phyloP scores from a whole-genome alignment of 2,797 vertebrate species.

The Cirrhinus mrigala region DNA sequence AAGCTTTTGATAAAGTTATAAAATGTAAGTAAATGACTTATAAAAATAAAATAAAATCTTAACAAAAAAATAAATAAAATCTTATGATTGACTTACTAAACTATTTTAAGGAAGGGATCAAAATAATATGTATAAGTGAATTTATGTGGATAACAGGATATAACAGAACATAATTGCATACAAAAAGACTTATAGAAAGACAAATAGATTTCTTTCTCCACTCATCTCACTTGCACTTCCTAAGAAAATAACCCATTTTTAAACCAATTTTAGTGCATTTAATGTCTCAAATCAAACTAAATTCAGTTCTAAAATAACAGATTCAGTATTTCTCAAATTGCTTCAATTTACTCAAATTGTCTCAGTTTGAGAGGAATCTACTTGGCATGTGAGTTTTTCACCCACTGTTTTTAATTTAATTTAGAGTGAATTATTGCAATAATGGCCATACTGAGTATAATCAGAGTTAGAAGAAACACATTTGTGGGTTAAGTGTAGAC shows the following conservation, averaged over 20 bases:
- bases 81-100: too few relatives aligned
- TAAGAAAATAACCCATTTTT: not conserved
- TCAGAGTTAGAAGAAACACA: not conserved
- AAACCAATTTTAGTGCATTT: not conserved
- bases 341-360: not conserved
- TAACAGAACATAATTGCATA: not conserved
- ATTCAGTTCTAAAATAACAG: not conserved
- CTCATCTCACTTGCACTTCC: not conserved
- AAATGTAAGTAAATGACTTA: not conserved
- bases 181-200: not conserved
- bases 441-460: not conserved
- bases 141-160: not conserved
- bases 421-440: not conserved
- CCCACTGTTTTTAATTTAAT: constrained; percentile 5
- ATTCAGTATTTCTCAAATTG: not conserved
- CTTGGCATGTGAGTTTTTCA: not conserved
- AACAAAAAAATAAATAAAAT: not conserved
- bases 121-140: not conserved
- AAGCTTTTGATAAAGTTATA: not conserved
- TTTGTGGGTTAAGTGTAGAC: not conserved
- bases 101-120: not conserved
- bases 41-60: not conserved
- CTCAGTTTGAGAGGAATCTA: not conserved
- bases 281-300: not conserved
- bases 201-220: not conserved